These are phyloP conservation scores for Propithecus deckenii DNA, from an alignment of 2,797 vertebrate species.

Conservation along the genomic window DNA sequence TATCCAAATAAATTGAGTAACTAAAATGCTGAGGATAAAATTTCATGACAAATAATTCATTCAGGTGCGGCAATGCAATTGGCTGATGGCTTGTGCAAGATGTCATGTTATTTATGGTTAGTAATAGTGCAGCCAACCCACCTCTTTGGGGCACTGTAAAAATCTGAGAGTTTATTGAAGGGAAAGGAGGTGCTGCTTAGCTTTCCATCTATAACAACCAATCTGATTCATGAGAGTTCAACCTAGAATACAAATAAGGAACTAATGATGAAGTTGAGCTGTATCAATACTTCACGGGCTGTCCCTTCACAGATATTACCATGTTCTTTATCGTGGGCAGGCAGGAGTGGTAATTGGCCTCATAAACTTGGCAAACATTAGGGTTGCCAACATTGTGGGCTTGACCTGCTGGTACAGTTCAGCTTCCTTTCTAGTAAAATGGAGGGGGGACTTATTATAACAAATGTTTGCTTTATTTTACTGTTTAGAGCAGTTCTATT, in stretches of 20 bases:
- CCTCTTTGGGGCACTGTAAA: background rate
- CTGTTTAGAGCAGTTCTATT: background rate
- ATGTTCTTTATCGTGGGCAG: background rate
- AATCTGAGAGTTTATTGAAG: background rate
- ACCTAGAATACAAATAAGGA: background rate
- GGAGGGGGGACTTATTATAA: background rate
- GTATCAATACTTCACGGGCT: background rate
- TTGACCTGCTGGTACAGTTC: background rate
- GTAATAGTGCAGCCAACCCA: background rate
- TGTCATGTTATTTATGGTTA: background rate
- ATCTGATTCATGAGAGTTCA: background rate
- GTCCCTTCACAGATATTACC: background rate
- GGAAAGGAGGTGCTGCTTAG: background rate
- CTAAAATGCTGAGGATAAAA: background rate
- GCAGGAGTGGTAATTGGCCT: background rate
- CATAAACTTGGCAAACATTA: background rate
- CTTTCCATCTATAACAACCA: background rate
- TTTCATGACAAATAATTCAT: background rate
- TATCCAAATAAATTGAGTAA: background rate
- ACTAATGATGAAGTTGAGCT: background rate
- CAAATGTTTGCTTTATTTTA: background rate
- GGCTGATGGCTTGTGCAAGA: background rate
- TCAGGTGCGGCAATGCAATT: background rate
- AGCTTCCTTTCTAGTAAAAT: background rate
- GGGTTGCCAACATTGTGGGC: background rate